Percentiles rank a stretch among this genome's conserved stretches.
phyloP scores from a whole-genome alignment of 2,888 invertebrate species.

The Diabrotica balteata region DNA sequence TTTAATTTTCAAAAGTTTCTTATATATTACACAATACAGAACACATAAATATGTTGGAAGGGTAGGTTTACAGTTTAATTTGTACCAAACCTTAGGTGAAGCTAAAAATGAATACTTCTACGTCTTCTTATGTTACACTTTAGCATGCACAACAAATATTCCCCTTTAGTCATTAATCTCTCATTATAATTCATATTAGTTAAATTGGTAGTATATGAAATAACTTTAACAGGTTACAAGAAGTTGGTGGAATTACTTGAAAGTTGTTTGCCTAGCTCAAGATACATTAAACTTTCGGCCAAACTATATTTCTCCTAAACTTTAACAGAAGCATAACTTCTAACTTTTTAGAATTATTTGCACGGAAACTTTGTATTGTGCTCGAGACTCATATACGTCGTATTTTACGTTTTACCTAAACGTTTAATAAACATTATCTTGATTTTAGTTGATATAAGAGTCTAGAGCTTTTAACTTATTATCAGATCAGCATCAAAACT shows the following conservation, averaged over 20 bases:
- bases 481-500: too few relatives aligned
- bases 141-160: constrained; percentile 28
- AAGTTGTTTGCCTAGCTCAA: constrained; percentile 31
- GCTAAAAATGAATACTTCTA: too few relatives aligned
- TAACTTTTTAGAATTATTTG: constrained; percentile 34
- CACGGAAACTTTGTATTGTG: constrained; percentile 14
- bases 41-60: too few relatives aligned
- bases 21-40: too few relatives aligned
- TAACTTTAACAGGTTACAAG: constrained; percentile 37
- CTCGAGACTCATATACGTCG: constrained; percentile 15
- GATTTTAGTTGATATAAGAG: too few relatives aligned
- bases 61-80: too few relatives aligned
- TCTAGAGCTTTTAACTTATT: too few relatives aligned
- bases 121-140: not conserved
- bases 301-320: constrained; percentile 32
- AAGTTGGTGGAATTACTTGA: constrained; percentile 33
- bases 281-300: constrained; percentile 33
- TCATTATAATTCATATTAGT: constrained; percentile 31
- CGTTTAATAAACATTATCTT: constrained; percentile 4
- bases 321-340: constrained; percentile 28
- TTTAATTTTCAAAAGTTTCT: too few relatives aligned
- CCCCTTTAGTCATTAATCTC: constrained; percentile 28
- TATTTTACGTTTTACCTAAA: not conserved
- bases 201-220: constrained; percentile 34
- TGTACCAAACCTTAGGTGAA: too few relatives aligned